Evolutionary conservation across 2,888 invertebrate genomes (phyloP), one percentile per base, ranked within the genome.

Genomic region (Neoitamus cyanurus): DNA sequence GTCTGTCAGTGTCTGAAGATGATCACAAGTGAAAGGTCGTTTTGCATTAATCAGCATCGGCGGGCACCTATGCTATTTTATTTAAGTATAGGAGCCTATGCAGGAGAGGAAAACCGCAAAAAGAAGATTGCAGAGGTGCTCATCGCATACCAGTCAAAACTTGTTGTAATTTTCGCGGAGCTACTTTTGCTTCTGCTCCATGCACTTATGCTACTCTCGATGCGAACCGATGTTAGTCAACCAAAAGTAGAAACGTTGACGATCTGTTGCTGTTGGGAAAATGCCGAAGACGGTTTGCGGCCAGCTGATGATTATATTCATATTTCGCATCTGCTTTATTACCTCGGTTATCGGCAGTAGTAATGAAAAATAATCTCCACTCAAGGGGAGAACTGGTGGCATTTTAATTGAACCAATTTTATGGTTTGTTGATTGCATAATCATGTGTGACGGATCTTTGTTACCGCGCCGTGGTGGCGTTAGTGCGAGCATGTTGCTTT

Each of bases 11-110:
- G 48, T 48, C 31, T 48, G 78, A 48, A 78, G 78, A 78, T 78
- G 48, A 34, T 58, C 78, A 28, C 48, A 58, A 78, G 78, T 78
- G 78, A 78, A 78, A 78, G 78, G 78, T 78, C 78, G 78, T 78
- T 78, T 78, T 78, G 78, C 78, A 78, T 78, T 58, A 58, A 58
- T 20, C 78, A 58, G 48, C 58, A 78, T 34, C 48, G 78, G 78
- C 78, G 7, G 34, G 78, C 48, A 77, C 77, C 25, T 28, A 42
- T 36, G n/a, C 42, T 46, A 42, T 77, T 46, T 77, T 42, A 46
- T 30, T 46, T 77, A 78, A 58, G 78, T 78, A 46, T 48, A 70
- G 70, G 25, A 70, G 70, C 46, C 25, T 6, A 13, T 11, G 25
- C 13, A 37, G 77, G 25, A 31, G 48, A 77, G 28, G 77, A 58